A percentile compares a stretch with the other conserved stretches of the same genome.
These are phyloP conservation scores for Alentia gelatinosa DNA, from an alignment of 2,888 invertebrate genomes.

Conservation along the genomic window DNA sequence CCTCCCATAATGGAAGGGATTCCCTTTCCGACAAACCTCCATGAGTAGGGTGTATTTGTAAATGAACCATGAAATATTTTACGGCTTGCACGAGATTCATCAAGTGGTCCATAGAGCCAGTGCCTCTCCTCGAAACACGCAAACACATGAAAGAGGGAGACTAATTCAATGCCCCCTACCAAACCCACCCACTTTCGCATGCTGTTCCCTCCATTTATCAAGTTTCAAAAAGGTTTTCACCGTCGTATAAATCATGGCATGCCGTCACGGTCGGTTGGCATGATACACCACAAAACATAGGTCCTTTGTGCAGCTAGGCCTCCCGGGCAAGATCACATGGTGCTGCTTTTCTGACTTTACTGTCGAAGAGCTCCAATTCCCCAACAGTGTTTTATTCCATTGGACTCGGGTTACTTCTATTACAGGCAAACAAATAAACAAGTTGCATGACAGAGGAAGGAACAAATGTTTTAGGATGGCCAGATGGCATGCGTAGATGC, in stretches of 20 bases:
- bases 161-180: constrained; percentile 38
- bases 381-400: neutral
- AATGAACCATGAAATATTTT: constrained; percentile 53
- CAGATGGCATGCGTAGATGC: constrained; percentile 3
- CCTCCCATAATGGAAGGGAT: constrained; percentile 5
- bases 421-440: constrained; percentile 35
- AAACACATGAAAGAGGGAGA: constrained; percentile 10
- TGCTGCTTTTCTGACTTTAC: constrained; percentile 36
- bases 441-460: constrained; percentile 15
- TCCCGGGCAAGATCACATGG: constrained; percentile 35
- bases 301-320: neutral
- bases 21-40: neutral
- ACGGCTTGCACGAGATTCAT: neutral
- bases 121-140: neutral
- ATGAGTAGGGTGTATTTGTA: neutral
- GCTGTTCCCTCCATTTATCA: constrained; percentile 24
- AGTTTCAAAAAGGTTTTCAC: constrained; percentile 47
- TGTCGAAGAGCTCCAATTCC: neutral
- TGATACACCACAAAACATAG: constrained; percentile 47
- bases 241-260: neutral
- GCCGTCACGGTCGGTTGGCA: constrained; percentile 45
- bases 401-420: constrained; percentile 3
- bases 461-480: constrained; percentile 38
- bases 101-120: neutral
- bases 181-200: constrained; percentile 24